A percentile compares a stretch with the other conserved stretches of the same genome.
Evolutionary conservation across 2,888 invertebrate genomes (phyloP).

Genomic region (Anagyrus pseudococci): DNA sequence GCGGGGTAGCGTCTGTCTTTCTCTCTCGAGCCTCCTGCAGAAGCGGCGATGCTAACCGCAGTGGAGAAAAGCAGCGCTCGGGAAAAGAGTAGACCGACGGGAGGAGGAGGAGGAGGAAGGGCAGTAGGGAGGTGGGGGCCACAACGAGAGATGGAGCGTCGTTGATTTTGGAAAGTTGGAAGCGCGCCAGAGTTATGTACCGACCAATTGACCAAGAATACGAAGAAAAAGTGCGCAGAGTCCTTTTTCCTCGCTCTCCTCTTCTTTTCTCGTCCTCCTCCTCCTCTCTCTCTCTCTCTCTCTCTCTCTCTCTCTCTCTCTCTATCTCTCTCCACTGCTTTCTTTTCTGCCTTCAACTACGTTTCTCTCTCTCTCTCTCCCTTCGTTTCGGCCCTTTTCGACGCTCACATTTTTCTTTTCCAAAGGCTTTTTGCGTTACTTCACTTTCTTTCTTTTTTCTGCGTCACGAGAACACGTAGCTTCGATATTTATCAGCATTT

Average conservation of each 20-base stretch:
- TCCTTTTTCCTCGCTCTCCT: constrained; percentile 24
- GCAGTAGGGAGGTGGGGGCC: too few species aligned
- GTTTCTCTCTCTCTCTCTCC: not conserved
- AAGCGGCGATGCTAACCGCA: constrained; percentile 28
- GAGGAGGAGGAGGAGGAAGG: not conserved
- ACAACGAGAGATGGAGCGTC: constrained; percentile 40
- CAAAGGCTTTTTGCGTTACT: not conserved
- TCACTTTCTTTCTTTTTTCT: not conserved
- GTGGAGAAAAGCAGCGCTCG: constrained; percentile 19
- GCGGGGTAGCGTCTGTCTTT: not conserved
- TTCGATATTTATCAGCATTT: not conserved
- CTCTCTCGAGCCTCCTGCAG: not conserved
- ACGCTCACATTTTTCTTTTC: not conserved
- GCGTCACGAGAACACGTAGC: not conserved
- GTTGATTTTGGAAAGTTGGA: constrained; percentile 55
- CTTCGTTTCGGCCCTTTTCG: not conserved
- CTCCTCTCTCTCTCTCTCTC: constrained; percentile 3
- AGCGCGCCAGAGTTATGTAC: constrained; percentile 54
- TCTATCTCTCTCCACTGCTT: too few species aligned
- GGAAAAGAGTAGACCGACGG: not conserved
- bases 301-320: too few species aligned
- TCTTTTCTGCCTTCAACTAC: constrained; percentile 5
- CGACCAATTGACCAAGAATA: constrained; percentile 52
- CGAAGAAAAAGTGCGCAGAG: constrained; percentile 41
- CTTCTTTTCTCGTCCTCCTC: not conserved